Conservation (phyloP, 1,140 invertebrate species). For the Pseudobourletiella spinata region DNA sequence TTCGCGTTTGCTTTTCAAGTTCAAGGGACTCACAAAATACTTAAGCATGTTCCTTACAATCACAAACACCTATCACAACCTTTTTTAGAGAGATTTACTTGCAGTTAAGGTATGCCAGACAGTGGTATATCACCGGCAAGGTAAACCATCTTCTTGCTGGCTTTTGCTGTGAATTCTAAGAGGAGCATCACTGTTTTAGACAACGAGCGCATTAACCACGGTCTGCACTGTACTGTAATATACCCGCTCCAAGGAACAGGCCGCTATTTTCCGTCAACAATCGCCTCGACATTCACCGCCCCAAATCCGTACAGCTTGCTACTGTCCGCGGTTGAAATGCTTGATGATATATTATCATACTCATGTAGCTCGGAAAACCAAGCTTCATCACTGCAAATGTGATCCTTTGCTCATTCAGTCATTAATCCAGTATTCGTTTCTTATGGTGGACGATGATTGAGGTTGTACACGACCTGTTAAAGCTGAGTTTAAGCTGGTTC, state of each 20-base stretch:
- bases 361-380: not conserved
- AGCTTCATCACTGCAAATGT: not conserved
- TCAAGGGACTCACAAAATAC: not conserved
- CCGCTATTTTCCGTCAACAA: not conserved
- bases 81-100: conserved; percentile 7
- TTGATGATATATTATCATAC: not conserved
- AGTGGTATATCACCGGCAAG: not conserved
- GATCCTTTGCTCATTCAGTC: not conserved
- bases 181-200: conserved; percentile 22
- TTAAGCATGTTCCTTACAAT: not conserved
- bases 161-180: conserved; percentile 9
- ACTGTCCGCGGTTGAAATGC: not conserved
- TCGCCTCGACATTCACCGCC: not conserved
- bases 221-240: conserved; percentile 17
- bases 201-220: conserved; percentile 16
- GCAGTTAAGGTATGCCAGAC: conserved; percentile 17
- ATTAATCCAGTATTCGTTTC: not conserved
- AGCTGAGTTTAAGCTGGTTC: no score
- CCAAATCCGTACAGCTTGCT: not conserved
- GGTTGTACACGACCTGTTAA: not conserved
- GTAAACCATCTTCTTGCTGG: not conserved
- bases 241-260: not conserved
- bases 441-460: no score
- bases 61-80: conserved; percentile 4
- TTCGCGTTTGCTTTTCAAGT: not conserved